Evolutionary conservation across 1,140 invertebrate species (phyloP), one percentile per base, ranked within the genome.

Genomic region (Pristionchus pacificus): DNA sequence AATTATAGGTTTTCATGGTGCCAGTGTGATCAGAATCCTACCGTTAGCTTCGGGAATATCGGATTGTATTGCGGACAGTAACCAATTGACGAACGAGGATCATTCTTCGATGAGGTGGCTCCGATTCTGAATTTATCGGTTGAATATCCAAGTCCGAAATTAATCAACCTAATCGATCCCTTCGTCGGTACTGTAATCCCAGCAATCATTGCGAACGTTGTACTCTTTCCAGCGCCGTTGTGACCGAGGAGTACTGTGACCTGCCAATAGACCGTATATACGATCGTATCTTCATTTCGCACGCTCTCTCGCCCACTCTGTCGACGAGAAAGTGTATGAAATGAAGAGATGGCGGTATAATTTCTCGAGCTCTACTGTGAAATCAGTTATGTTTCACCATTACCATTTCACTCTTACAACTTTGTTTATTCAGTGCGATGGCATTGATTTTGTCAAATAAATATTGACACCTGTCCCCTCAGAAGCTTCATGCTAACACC

Each of bases 41-140:
- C 84, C 27, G 85, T 85, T 79, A 86, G 82, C 15, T 71, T 68
- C 25, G 83, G 80, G 79, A 81, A 85, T 58, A 86, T 69, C 19
- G 85, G 78, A 78, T 86, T 85, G 69, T 82, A 80, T 71, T 86
- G 85, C 0, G 85, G 84, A 75, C 85, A 86, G 74, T 79, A 85
- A 14, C 85, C 85, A 60, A 86, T 73, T 30, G 77, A 30, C 60
- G 75, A 72, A 49, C 74, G 61, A 19, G 69, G 71, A 59, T 75
- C 66, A 1, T 62, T n/a, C n/a, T n/a, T n/a, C n/a, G n/a, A n/a
- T n/a, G n/a, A n/a, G n/a, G n/a, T n/a, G n/a, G n/a, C n/a, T 49
- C 38, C 38, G 38, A 49, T 49, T 49, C 38, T 49, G 6, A 6
- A 10, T 49, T 49, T 6, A 10, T 49, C n/a, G n/a, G 38, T 49